A percentile compares a stretch with the other conserved stretches of the same genome.
These are phyloP conservation scores for Cygnus buccinator DNA, from an alignment of 2,113 vertebrate species.

Conservation along the genomic window DNA sequence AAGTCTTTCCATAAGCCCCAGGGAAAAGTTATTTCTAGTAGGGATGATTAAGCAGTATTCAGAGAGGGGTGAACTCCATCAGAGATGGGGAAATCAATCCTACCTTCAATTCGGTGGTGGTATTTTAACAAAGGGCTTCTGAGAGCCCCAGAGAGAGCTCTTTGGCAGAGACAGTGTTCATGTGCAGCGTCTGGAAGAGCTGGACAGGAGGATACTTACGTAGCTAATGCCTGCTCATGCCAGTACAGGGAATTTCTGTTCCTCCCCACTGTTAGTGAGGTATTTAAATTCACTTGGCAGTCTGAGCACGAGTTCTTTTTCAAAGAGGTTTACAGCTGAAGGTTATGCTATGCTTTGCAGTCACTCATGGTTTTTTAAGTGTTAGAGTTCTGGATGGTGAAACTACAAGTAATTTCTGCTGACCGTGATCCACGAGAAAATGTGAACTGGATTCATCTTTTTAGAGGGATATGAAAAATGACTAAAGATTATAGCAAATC, in stretches of 20 bases:
- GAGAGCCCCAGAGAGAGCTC: neutral
- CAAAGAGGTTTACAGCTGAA: conserved; percentile 58
- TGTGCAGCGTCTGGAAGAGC: neutral
- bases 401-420: conserved; percentile 34
- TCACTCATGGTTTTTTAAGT: conserved; percentile 27
- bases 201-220: neutral
- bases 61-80: neutral
- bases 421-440: conserved; percentile 20
- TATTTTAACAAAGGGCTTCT: neutral
- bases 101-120: neutral
- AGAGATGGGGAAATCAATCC: neutral
- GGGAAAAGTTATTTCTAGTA: conserved; percentile 18
- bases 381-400: conserved; percentile 35
- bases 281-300: conserved; percentile 60
- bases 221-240: neutral
- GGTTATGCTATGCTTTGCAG: conserved; percentile 48
- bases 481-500: neutral
- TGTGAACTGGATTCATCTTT: neutral
- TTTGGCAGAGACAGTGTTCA: neutral
- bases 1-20: conserved; percentile 10
- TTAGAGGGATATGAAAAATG: neutral
- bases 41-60: conserved; percentile 23
- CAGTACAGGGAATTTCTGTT: neutral
- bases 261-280: neutral
- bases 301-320: conserved; percentile 52